These are phyloP conservation scores for Pemphigus obesinymphae DNA, from an alignment of 1,140 invertebrate genomes.

Conservation along the genomic window DNA sequence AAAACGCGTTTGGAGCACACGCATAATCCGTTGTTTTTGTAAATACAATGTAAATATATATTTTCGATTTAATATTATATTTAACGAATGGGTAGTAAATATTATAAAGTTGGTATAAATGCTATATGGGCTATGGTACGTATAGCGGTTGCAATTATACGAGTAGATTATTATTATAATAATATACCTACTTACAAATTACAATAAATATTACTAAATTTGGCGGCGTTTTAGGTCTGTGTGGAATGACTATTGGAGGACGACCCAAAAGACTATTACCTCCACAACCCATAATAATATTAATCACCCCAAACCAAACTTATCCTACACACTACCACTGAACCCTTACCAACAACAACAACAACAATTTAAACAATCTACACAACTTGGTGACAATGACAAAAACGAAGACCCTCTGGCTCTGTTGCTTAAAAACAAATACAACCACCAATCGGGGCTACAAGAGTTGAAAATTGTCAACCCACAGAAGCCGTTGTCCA, in stretches of 20 bases:
- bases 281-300: background rate
- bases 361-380: background rate
- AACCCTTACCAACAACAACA: slow-evolving; percentile 3
- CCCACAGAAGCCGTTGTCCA: background rate
- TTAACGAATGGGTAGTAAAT: no score
- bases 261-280: slow-evolving; percentile 42
- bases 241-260: slow-evolving; percentile 46
- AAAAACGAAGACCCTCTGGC: slow-evolving; percentile 17
- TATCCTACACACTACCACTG: background rate
- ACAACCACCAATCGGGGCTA: background rate
- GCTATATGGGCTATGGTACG: no score
- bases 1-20: no score
- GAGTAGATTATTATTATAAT: no score
- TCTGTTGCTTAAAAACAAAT: slow-evolving; percentile 33
- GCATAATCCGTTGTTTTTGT: no score
- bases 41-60: no score
- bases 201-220: no score
- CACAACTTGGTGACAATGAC: background rate
- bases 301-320: background rate
- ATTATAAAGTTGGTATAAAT: no score
- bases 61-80: no score
- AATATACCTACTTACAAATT: no score
- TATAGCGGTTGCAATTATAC: no score
- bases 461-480: slow-evolving; percentile 29
- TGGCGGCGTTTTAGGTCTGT: slow-evolving; percentile 44